Evolutionary conservation across 2,113 vertebrate genomes (phyloP).

Genomic region (Hucho hucho): DNA sequence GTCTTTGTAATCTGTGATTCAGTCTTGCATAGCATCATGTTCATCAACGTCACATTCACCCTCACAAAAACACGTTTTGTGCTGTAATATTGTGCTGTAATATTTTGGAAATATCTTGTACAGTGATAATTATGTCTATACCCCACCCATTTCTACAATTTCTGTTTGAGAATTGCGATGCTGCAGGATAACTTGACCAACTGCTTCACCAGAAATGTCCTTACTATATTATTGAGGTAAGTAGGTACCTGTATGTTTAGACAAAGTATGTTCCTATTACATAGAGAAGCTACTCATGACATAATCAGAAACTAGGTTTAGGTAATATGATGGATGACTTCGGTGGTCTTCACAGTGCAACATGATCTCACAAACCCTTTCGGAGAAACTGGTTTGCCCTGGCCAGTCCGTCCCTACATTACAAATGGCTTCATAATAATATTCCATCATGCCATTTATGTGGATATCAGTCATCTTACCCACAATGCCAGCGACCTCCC

Average conservation of each 20-base stretch:
- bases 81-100: not conserved
- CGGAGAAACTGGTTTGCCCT: slow-evolving; percentile 60
- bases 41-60: no score
- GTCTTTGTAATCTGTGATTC: no score
- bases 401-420: slow-evolving; percentile 53
- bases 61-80: not conserved
- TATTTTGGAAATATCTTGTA: no score
- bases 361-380: slow-evolving; percentile 21
- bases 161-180: not conserved
- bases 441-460: slow-evolving; percentile 68
- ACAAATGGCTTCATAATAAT: slow-evolving; percentile 72
- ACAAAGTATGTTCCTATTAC: slow-evolving; percentile 8
- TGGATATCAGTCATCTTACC: slow-evolving; percentile 83
- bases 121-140: no score
- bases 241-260: not conserved
- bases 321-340: slow-evolving; percentile 76
- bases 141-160: no score
- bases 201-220: not conserved
- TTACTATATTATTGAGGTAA: not conserved
- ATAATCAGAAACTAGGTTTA: slow-evolving; percentile 66
- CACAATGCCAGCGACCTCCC: slow-evolving; percentile 86
- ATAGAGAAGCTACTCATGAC: slow-evolving; percentile 55
- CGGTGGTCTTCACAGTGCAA: slow-evolving; percentile 46
- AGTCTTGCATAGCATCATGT: no score
- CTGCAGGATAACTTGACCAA: not conserved